Conservation (phyloP, 2,888 invertebrate genomes). For the Pyrrhia umbra region DNA sequence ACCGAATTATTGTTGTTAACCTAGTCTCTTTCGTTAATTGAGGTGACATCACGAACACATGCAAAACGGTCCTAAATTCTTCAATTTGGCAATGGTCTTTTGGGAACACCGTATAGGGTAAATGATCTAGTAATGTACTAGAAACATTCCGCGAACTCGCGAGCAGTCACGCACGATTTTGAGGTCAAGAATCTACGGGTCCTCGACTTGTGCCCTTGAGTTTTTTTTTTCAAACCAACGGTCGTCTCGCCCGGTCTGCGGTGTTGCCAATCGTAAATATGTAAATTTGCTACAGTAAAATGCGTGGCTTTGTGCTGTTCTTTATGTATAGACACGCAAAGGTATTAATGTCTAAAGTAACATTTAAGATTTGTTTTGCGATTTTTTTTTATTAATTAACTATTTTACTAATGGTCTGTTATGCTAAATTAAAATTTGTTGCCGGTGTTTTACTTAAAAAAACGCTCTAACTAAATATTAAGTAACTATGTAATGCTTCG, state of each 20-base stretch:
- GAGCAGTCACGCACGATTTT: constrained; percentile 68
- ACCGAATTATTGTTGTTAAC: constrained; percentile 14
- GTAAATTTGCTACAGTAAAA: constrained; percentile 45
- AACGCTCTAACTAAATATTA: too few species aligned
- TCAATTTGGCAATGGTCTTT: constrained; percentile 38
- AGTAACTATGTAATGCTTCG: too few species aligned
- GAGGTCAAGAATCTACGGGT: constrained; percentile 87
- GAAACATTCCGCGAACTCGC: constrained; percentile 64
- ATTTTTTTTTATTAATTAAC: background rate
- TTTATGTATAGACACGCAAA: constrained; percentile 34
- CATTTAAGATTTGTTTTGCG: constrained; percentile 11
- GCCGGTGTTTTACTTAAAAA: too few species aligned
- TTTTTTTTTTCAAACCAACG: constrained; percentile 82
- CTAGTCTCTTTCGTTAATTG: constrained; percentile 23
- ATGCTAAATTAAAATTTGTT: too few species aligned
- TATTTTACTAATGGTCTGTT: too few species aligned
- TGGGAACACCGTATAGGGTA: constrained; percentile 61
- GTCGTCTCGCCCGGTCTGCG: constrained; percentile 60
- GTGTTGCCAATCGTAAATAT: constrained; percentile 59
- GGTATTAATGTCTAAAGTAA: constrained; percentile 18
- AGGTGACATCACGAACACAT: constrained; percentile 23
- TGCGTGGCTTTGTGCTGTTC: constrained; percentile 34
- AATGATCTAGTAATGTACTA: constrained; percentile 66
- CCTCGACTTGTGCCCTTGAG: constrained; percentile 85
- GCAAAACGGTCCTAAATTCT: constrained; percentile 13